Base-by-base conservation (phyloP, 2,113 vertebrate genomes). In the Spermophilus dauricus region DNA sequence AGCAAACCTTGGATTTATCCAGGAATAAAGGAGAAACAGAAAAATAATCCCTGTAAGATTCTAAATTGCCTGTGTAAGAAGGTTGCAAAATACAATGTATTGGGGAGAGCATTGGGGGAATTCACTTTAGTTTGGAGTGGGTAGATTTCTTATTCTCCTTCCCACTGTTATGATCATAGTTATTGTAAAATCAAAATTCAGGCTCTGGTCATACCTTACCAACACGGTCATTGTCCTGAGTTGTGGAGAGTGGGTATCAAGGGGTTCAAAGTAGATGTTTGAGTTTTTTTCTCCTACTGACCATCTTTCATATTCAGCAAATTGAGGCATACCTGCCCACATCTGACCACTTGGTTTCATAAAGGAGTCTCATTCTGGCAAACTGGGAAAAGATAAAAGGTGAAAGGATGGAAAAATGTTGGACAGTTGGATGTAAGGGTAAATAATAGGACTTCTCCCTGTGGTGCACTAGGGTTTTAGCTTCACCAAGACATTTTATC, bases 401-500 rank as follows among this genome's bases (percentile, higher is more conserved):
- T 42, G 32, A n/a, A 80, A 92, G 2, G 58, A 45, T 70, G 45
- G 51, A 30, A 53, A 94, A 85, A 76, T 13, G 7, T 28, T 91
- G 86, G 51, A 14, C 17, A 73, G 86, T 56, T 39, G 34, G 58
- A 14, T 30, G 22, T 32, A 81, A 76, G 3, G 22, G 11, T 39
- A 61, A 90, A 32, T 65, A 37, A 20, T 83, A 20, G 1, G 42
- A 30, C 82, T 93, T 88, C 75, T 70, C 37, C 39, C 26, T 82
- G 11, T 82, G 11, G 18, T 70, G 4, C n/a, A 30, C 30, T 82
- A 76, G 42, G 17, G 14, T 93, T 91, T 77, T 70, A 69, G 82
- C 45, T 93, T 85, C 30, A 93, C 72, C 20, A 32, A 76, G 72
- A 30, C 63, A 65, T 92, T 96, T 88, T 34, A 65, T 94, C 89